These are phyloP conservation scores for Spilogale gracilis DNA, from an alignment of 2,113 vertebrate genomes.

Conservation along the genomic window DNA sequence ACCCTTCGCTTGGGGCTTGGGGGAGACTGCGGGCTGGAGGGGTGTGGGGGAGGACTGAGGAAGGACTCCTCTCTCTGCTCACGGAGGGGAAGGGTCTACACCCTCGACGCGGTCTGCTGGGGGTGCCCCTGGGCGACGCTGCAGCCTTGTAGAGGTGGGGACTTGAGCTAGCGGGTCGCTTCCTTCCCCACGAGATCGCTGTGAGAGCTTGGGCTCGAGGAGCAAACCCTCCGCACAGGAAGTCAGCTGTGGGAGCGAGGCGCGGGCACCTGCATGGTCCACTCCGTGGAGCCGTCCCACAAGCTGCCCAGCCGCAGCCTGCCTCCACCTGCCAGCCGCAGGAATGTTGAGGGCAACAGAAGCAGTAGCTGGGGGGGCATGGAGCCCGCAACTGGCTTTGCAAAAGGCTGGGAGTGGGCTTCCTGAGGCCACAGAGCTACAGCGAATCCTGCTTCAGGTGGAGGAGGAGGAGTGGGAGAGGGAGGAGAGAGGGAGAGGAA, in stretches of 20 bases:
- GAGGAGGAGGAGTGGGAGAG: neutral
- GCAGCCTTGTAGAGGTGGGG: accelerated
- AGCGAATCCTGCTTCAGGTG: neutral
- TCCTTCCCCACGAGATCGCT: constrained; percentile 89
- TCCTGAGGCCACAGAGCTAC: constrained; percentile 72
- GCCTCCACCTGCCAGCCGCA: too few relatives aligned
- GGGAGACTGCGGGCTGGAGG: neutral
- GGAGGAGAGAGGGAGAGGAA: too few relatives aligned
- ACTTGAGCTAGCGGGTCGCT: neutral
- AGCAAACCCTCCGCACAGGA: too few relatives aligned
- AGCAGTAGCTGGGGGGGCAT: constrained; percentile 84
- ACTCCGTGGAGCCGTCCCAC: too few relatives aligned
- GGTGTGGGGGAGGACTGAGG: neutral
- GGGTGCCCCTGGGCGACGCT: neutral
- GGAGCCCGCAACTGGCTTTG: constrained; percentile 85
- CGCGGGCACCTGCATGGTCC: too few relatives aligned
- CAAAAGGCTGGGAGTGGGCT: constrained; percentile 87
- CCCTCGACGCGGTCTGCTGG: neutral
- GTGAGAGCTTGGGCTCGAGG: constrained; percentile 82
- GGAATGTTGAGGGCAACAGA: neutral
- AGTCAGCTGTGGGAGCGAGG: too few relatives aligned
- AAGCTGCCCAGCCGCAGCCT: too few relatives aligned
- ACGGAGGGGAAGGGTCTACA: neutral
- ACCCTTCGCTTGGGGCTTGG: neutral
- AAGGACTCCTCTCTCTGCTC: neutral